Percentiles rank a stretch among this genome's conserved stretches.
These are phyloP conservation scores for Sesia bembeciformis DNA, from an alignment of 2,888 invertebrate species.

Conservation along the genomic window DNA sequence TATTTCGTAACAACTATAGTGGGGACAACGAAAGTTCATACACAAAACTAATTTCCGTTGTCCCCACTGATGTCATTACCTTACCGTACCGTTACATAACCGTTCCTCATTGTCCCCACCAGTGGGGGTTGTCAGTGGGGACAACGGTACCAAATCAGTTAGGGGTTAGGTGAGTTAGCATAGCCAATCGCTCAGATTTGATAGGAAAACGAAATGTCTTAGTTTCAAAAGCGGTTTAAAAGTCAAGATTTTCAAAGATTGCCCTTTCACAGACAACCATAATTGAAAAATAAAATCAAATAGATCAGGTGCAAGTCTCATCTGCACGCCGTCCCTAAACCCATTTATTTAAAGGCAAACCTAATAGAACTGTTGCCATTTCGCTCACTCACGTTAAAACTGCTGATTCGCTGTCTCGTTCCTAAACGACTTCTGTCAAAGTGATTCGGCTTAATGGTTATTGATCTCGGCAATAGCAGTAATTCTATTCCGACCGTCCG, in stretches of 20 bases:
- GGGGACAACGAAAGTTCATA: too few relatives aligned
- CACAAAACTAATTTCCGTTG: too few relatives aligned
- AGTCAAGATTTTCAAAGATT: background rate
- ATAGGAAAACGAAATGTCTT: too few relatives aligned
- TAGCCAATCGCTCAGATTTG: too few relatives aligned
- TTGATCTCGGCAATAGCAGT: conserved; percentile 42
- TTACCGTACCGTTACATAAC: too few relatives aligned
- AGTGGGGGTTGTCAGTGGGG: too few relatives aligned
- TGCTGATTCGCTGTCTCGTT: conserved; percentile 28
- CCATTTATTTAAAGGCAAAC: conserved; percentile 30
- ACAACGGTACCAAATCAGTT: too few relatives aligned
- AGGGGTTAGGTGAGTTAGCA: too few relatives aligned
- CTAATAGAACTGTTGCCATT: conserved; percentile 27
- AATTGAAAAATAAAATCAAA: conserved; percentile 33
- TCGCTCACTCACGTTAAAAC: conserved; percentile 26
- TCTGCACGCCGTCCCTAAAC: conserved; percentile 47
- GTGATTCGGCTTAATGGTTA: conserved; percentile 63
- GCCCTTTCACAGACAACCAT: background rate
- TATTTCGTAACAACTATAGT: too few relatives aligned
- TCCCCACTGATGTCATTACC: too few relatives aligned
- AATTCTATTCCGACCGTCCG: conserved; percentile 1
- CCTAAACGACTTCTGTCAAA: conserved; percentile 55
- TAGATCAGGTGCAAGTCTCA: conserved; percentile 37
- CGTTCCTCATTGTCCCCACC: too few relatives aligned
- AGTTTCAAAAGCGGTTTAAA: too few relatives aligned